Evolutionary conservation across 2,113 vertebrate species (phyloP).

Genomic region (Lagenorhynchus albirostris): DNA sequence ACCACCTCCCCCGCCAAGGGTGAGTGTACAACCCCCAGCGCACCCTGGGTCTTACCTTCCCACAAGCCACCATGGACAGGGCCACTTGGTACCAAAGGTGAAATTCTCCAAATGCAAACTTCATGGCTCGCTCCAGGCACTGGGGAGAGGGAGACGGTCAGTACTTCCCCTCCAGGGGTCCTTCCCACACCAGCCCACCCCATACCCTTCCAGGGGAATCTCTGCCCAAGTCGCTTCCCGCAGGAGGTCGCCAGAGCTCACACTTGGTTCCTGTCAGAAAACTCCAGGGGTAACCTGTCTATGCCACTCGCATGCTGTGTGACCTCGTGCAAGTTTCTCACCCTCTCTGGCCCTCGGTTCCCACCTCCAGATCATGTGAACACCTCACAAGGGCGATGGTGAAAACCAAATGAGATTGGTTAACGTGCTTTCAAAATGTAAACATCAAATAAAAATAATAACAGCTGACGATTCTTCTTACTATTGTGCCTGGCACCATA

Average conservation of each 20-base stretch:
- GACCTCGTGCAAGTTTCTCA: background rate
- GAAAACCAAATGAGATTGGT: background rate
- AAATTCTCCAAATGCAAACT: constrained; percentile 97
- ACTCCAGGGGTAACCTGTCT: background rate
- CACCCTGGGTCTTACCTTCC: constrained; percentile 90
- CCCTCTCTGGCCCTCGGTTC: background rate
- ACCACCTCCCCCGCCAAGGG: too few relatives aligned
- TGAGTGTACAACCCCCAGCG: too few relatives aligned
- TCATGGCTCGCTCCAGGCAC: constrained; percentile 98
- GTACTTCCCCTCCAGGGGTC: background rate
- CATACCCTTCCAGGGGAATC: background rate
- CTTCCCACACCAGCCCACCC: background rate
- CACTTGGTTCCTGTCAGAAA: background rate
- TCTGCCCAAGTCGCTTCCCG: background rate
- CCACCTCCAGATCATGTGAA: background rate
- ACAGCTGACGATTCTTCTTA: background rate
- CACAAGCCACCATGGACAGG: constrained; percentile 95
- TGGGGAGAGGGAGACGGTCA: constrained; percentile 65
- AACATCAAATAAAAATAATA: background rate
- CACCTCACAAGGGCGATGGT: background rate
- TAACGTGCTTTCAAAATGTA: background rate
- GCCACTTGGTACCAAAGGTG: constrained; percentile 98
- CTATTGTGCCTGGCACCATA: background rate
- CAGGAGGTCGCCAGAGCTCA: background rate
- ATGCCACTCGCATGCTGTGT: background rate